Conservation (phyloP, 2,113 vertebrate genomes). For the Scartelaos histophorus region DNA sequence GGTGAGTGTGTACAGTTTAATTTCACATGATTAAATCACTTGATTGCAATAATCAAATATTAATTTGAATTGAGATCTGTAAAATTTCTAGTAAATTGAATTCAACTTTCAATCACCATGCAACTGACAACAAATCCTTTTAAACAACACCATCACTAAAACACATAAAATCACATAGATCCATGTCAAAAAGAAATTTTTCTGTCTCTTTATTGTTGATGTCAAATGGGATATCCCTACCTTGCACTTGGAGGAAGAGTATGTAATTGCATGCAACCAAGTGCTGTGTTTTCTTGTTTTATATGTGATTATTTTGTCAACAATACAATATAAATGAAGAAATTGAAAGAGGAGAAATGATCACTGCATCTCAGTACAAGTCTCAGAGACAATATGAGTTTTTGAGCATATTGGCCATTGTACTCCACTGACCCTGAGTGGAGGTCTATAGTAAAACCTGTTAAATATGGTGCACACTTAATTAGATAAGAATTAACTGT, state of each 20-base stretch:
- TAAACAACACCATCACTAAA: no score
- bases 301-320: neutral
- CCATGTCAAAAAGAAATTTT: neutral
- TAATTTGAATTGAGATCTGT: no score
- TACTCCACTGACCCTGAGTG: neutral
- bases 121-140: neutral
- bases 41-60: neutral
- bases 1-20: constrained; percentile 72
- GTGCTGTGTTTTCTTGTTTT: neutral
- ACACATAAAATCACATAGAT: neutral
- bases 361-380: neutral
- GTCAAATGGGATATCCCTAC: neutral
- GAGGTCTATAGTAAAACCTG: constrained; percentile 24
- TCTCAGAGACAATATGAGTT: neutral
- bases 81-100: neutral
- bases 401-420: neutral
- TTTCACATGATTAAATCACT: neutral
- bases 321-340: neutral
- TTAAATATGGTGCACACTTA: constrained; percentile 38
- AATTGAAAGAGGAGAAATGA: neutral
- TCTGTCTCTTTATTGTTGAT: neutral
- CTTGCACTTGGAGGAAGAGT: neutral
- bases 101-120: neutral
- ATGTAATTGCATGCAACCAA: neutral
- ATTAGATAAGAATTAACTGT: constrained; percentile 62